Evolutionary conservation across 64 coral and sea anemone genomes (phyloP), one percentile per base, ranked within the genome.

Genomic region (Acropora yongei): DNA sequence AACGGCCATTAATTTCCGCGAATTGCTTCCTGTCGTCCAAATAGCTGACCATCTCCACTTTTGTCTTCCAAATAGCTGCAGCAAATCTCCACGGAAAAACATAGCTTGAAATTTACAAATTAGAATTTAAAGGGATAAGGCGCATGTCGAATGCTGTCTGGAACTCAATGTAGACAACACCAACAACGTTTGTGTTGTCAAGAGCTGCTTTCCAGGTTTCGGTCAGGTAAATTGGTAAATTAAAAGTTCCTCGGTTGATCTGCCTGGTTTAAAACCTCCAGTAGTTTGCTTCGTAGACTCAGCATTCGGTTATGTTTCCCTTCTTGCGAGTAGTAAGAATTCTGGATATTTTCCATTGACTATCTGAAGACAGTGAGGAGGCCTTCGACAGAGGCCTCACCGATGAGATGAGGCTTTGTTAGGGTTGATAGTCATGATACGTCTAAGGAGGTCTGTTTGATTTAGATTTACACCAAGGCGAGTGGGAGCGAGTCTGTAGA

Each of bases 91-190:
- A 68, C n/a, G 84, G 6, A 85, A 14, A 6, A 50, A 81, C 41
- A 92, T 92, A 41, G 90, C 90, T 92, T 86, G 71, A 79, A 92
- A 55, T 79, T 92, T 92, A 44, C 87, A 48, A 67, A 5, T 87
- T 8, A 87, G 19, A 66, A 79, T 92, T 30, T 30, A 30, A 30
- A 30, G 7, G 20, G 6, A 46, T 92, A 74, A 76, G 80, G 78
- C n/a, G 79, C 90, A 63, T 85, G 50, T 92, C 90, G 16, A 90
- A 90, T 57, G 89, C 78, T 41, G 80, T 90, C 78, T 82, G 78
- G 17, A 84, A 91, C 49, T 91, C 74, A 4, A 92, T 86, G 19
- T 49, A 92, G 1, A 87, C 90, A 40, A 79, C 82, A 39, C 91
- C 91, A 57, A 87, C 75, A 57, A 80, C 47, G 40, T 93, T 75